These are phyloP conservation scores for Drosophila orena DNA, from an alignment of 1,140 invertebrate genomes.

Conservation along the genomic window DNA sequence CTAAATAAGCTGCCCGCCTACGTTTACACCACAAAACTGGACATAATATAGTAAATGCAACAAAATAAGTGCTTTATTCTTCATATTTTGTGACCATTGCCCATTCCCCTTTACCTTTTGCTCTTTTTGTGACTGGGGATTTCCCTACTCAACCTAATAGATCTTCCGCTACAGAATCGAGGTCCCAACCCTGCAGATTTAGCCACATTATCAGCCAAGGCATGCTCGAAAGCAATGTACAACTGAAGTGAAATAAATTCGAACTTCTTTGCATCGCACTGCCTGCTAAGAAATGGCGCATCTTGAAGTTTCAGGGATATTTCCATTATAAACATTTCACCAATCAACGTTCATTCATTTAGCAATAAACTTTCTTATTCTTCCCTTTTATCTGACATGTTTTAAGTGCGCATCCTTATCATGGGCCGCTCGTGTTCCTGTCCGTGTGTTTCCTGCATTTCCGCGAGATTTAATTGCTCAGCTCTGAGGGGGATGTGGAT, in stretches of 20 bases:
- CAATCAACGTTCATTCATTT: neutral
- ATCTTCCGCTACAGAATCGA: conserved; percentile 16
- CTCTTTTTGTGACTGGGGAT: conserved; percentile 6
- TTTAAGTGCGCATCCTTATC: conserved; percentile 31
- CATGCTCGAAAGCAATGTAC: too few species aligned
- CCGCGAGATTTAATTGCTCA: conserved; percentile 68
- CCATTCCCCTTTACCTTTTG: too few species aligned
- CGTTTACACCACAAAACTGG: too few species aligned
- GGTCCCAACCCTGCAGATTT: neutral
- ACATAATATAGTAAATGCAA: neutral
- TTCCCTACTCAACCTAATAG: conserved; percentile 36
- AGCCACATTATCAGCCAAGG: conserved; percentile 8
- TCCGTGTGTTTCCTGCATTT: conserved; percentile 37
- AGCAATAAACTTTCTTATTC: neutral
- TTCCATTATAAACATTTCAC: too few species aligned
- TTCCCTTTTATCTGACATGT: conserved; percentile 13
- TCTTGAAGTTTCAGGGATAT: neutral
- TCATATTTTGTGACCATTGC: neutral
- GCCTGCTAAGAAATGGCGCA: too few species aligned
- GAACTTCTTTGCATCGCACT: neutral
- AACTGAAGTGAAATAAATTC: neutral
- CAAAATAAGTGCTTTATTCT: too few species aligned
- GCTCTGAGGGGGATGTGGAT: neutral
- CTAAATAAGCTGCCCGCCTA: too few species aligned
- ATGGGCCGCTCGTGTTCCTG: conserved; percentile 2